Evolutionary conservation across 1,140 invertebrate genomes (phyloP).

Genomic region (Vanessa atalanta): DNA sequence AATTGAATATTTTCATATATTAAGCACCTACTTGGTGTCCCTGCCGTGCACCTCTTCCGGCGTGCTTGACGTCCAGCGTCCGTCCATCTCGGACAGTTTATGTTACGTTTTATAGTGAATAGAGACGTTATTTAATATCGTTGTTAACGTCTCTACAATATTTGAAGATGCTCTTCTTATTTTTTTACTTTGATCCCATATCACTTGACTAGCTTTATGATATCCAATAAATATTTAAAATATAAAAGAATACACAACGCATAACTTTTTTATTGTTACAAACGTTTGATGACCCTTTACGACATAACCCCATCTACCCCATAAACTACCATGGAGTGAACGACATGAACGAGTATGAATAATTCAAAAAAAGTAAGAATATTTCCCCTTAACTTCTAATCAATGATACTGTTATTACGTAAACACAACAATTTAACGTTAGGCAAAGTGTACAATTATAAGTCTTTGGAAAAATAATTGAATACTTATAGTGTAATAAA

Average conservation of each 20-base stretch:
- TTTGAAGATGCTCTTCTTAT: constrained; percentile 51
- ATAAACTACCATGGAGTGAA: constrained; percentile 4
- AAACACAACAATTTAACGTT: too few relatives aligned
- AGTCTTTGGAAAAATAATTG: too few relatives aligned
- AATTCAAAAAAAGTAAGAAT: not conserved
- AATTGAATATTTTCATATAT: constrained; percentile 79
- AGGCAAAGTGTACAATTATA: too few relatives aligned
- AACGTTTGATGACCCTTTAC: constrained; percentile 22
- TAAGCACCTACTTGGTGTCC: constrained; percentile 54
- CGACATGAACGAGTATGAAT: not conserved
- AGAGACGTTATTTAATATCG: constrained; percentile 79
- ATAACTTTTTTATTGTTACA: constrained; percentile 25
- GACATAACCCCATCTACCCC: constrained; percentile 13
- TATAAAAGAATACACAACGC: constrained; percentile 40
- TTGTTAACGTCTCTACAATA: constrained; percentile 71
- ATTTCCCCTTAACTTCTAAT: too few relatives aligned
- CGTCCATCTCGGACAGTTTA: constrained; percentile 56
- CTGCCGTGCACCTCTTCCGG: constrained; percentile 67
- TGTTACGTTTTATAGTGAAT: constrained; percentile 70
- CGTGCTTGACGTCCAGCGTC: constrained; percentile 39
- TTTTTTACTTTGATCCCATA: constrained; percentile 32
- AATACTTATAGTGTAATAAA: too few relatives aligned
- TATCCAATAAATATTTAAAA: constrained; percentile 59
- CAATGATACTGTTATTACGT: too few relatives aligned
- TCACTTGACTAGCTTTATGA: constrained; percentile 56